Evolutionary conservation across 2,888 invertebrate species (phyloP).

Genomic region (Polia nebulosa): DNA sequence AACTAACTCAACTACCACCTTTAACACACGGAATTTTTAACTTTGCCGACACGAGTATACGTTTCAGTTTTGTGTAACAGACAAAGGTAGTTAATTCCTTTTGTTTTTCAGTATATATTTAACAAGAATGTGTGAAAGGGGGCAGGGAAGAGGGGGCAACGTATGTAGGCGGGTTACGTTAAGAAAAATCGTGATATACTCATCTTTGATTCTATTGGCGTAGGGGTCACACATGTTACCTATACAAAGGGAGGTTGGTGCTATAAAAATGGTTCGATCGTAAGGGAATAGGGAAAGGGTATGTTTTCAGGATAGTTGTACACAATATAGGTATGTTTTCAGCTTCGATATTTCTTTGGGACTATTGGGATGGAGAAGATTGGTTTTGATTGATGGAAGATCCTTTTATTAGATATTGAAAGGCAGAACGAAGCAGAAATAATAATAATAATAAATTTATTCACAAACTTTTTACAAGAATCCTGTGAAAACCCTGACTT

Average conservation of each 20-base stretch:
- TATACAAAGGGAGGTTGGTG: conserved; percentile 32
- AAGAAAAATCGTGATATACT: conserved; percentile 77
- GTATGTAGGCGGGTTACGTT: conserved; percentile 69
- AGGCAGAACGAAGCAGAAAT: too few species aligned
- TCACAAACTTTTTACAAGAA: too few species aligned
- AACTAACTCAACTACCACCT: neutral
- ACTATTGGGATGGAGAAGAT: too few species aligned
- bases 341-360: neutral
- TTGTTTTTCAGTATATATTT: conserved; percentile 25
- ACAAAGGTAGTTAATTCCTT: conserved; percentile 18
- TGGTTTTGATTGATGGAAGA: too few species aligned
- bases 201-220: conserved; percentile 78
- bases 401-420: too few species aligned
- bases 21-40: neutral
- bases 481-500: too few species aligned
- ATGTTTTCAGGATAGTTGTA: conserved; percentile 9
- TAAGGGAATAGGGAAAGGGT: neutral
- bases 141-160: conserved; percentile 71
- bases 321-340: neutral
- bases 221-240: conserved; percentile 56
- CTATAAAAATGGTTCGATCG: conserved; percentile 23
- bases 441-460: too few species aligned
- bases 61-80: conserved; percentile 4
- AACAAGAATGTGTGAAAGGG: conserved; percentile 70
- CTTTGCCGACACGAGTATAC: accelerated